Conservation (phyloP, 2,797 vertebrate genomes). For the Gouania willdenowi region DNA sequence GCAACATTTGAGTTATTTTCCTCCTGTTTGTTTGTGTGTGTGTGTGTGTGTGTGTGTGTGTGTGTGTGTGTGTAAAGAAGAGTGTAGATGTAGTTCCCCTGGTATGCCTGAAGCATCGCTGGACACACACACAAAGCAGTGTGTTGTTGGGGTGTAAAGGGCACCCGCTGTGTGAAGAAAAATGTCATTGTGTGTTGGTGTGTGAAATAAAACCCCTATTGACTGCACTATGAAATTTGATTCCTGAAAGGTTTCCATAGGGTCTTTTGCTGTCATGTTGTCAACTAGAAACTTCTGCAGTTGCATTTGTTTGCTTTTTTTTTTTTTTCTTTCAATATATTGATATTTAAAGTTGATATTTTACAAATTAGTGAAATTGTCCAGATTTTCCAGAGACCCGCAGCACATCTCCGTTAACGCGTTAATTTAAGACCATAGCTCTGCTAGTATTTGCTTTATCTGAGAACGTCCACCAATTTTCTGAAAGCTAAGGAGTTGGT, state of each 20-base stretch:
- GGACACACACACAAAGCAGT: constrained; percentile 22
- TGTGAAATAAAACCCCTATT: constrained; percentile 11
- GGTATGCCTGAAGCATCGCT: constrained; percentile 26
- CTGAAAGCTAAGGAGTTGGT: too few relatives aligned
- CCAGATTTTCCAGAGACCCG: too few relatives aligned
- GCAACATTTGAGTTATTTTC: not conserved
- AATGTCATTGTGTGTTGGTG: constrained; percentile 18
- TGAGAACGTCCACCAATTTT: too few relatives aligned
- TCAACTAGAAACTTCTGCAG: too few relatives aligned
- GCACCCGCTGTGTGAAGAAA: constrained; percentile 26
- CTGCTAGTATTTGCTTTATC: too few relatives aligned
- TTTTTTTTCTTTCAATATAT: too few relatives aligned
- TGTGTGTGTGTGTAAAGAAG: constrained; percentile 6
- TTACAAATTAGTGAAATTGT: too few relatives aligned
- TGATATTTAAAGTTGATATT: too few relatives aligned
- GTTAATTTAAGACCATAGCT: too few relatives aligned
- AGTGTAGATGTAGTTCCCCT: constrained; percentile 4
- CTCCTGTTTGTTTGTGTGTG: not conserved
- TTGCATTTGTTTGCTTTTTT: too few relatives aligned
- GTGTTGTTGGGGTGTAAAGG: constrained; percentile 33
- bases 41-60: constrained; percentile 10
- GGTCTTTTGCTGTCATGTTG: too few relatives aligned
- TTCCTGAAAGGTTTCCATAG: constrained; percentile 4
- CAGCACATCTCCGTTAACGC: too few relatives aligned
- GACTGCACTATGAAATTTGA: constrained; percentile 18